Conservation (phyloP, 2,797 vertebrate genomes). For the Chrysolophus pictus region DNA sequence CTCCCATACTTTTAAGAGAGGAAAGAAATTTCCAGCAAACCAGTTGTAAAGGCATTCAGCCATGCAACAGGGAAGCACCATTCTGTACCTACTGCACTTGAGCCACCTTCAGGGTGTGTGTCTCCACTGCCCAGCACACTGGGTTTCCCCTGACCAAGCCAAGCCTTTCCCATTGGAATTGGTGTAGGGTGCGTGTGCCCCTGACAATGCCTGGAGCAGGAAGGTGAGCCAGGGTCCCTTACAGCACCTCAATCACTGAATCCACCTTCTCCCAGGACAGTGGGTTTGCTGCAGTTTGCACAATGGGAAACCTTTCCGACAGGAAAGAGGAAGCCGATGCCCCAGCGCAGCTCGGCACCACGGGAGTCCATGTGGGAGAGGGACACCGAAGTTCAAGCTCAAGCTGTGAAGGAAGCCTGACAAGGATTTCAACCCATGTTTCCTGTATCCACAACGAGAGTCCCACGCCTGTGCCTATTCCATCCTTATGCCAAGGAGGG, state of each 20-base stretch:
- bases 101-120: accelerated
- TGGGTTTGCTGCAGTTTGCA: conserved; percentile 15
- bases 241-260: neutral
- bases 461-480: conserved; percentile 6
- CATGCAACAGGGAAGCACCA: neutral
- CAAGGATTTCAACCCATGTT: conserved; percentile 34
- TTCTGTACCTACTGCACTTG: neutral
- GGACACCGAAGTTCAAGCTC: conserved; percentile 39
- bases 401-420: conserved; percentile 67
- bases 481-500: neutral
- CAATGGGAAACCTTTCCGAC: conserved; percentile 49
- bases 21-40: neutral
- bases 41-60: neutral
- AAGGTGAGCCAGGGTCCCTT: conserved; percentile 1
- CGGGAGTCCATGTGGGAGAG: conserved; percentile 49
- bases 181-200: accelerated
- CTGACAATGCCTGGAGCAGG: neutral
- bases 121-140: neutral
- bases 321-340: conserved; percentile 61
- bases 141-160: neutral
- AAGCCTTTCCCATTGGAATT: neutral
- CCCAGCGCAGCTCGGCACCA: neutral
- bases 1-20: neutral
- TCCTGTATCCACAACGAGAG: conserved; percentile 42
- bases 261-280: conserved; percentile 27